Conservation (phyloP, 2,888 invertebrate species). For the Yponomeuta malinellus region DNA sequence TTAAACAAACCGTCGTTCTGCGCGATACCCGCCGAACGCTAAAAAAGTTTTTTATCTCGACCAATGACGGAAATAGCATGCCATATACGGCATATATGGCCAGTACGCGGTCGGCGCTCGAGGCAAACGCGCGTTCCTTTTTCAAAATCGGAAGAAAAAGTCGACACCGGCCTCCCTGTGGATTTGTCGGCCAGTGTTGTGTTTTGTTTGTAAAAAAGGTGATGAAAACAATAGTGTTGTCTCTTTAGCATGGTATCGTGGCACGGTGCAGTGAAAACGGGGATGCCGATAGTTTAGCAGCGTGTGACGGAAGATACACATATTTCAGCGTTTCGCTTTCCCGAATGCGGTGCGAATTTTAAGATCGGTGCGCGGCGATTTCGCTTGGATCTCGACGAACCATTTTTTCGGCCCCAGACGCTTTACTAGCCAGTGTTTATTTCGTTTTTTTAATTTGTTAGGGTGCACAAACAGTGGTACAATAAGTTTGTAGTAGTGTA, state of each 20-base stretch:
- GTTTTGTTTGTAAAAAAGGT: not conserved
- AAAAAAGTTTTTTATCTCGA: slow-evolving; percentile 25
- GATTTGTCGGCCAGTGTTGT: slow-evolving; percentile 14
- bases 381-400: slow-evolving; percentile 7
- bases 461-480: too few species aligned
- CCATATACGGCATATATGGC: slow-evolving; percentile 18
- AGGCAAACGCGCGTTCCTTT: slow-evolving; percentile 20
- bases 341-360: slow-evolving; percentile 10
- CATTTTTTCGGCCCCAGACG: not conserved
- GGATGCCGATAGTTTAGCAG: slow-evolving; percentile 3
- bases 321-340: slow-evolving; percentile 12
- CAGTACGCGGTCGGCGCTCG: slow-evolving; percentile 25
- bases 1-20: not conserved
- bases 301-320: slow-evolving; percentile 11
- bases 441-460: too few species aligned
- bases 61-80: slow-evolving; percentile 25
- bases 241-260: slow-evolving; percentile 1
- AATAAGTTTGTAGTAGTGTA: too few species aligned
- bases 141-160: slow-evolving; percentile 11
- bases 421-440: too few species aligned
- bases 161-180: slow-evolving; percentile 4
- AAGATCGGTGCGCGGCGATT: not conserved
- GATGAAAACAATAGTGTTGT: not conserved
- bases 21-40: slow-evolving; percentile 18
- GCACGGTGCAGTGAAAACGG: slow-evolving; percentile 3